These are phyloP conservation scores for Bubo blakistoni DNA, from an alignment of 2,113 vertebrate species.

Conservation along the genomic window DNA sequence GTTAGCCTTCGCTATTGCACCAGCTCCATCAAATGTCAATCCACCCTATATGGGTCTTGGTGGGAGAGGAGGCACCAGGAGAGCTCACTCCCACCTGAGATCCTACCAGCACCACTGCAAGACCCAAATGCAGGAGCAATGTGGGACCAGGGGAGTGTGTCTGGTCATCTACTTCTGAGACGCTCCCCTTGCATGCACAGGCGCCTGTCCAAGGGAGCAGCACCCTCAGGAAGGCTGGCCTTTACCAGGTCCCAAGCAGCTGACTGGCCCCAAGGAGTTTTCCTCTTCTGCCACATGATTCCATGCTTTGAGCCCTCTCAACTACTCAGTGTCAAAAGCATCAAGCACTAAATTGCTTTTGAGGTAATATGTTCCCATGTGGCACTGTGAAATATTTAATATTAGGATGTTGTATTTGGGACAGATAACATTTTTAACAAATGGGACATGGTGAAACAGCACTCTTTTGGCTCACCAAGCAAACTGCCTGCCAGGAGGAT, in stretches of 20 bases:
- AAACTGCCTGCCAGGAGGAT: background rate
- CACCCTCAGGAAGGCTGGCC: background rate
- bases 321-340: background rate
- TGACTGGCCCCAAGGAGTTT: background rate
- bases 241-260: background rate
- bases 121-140: background rate
- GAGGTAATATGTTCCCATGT: background rate
- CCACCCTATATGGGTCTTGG: background rate
- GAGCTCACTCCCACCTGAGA: background rate
- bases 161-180: background rate
- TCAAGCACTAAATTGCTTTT: background rate
- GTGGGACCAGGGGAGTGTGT: background rate
- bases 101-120: background rate
- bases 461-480: background rate
- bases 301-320: background rate
- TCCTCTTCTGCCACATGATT: background rate
- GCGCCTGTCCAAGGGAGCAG: background rate
- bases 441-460: background rate
- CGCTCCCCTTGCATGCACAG: accelerated
- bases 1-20: background rate
- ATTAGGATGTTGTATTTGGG: background rate
- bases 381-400: background rate
- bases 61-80: background rate
- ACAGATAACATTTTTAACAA: background rate
- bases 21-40: background rate